These are phyloP conservation scores for Tor tambroides DNA, from an alignment of 2,113 vertebrate species.

Conservation along the genomic window DNA sequence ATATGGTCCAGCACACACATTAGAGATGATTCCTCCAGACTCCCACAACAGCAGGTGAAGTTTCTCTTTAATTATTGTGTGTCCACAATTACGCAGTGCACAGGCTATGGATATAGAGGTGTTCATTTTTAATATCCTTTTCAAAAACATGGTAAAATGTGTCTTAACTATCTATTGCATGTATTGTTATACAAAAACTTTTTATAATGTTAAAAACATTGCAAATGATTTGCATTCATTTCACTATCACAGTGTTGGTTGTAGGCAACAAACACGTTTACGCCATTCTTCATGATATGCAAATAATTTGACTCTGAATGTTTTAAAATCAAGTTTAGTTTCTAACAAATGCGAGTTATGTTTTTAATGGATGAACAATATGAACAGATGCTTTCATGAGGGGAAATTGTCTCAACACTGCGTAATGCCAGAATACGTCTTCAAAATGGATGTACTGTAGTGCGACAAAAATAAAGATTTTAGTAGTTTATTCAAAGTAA, in stretches of 20 bases:
- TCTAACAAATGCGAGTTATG: neutral
- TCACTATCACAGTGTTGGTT: neutral
- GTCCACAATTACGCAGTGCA: neutral
- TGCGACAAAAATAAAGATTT: neutral
- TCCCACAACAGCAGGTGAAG: conserved; percentile 76
- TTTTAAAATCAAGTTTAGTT: neutral
- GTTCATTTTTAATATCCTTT: neutral
- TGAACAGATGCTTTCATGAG: neutral
- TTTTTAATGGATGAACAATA: neutral
- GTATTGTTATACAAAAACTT: neutral
- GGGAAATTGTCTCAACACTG: neutral
- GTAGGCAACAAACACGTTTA: neutral
- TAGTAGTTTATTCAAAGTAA: conserved; percentile 11
- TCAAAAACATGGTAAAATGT: neutral
- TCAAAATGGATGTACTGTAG: neutral
- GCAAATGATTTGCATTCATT: neutral
- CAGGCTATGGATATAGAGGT: neutral
- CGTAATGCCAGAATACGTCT: neutral
- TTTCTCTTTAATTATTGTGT: conserved; percentile 5
- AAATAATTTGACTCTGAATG: neutral
- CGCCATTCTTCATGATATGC: conserved; percentile 1
- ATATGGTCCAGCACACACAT: conserved; percentile 78
- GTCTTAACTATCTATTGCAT: neutral
- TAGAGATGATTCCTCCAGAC: conserved; percentile 81
- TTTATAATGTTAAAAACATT: neutral